Evolutionary conservation across 2,888 invertebrate genomes (phyloP), one percentile per base, ranked within the genome.

Genomic region (Oxyteleia sp.): DNA sequence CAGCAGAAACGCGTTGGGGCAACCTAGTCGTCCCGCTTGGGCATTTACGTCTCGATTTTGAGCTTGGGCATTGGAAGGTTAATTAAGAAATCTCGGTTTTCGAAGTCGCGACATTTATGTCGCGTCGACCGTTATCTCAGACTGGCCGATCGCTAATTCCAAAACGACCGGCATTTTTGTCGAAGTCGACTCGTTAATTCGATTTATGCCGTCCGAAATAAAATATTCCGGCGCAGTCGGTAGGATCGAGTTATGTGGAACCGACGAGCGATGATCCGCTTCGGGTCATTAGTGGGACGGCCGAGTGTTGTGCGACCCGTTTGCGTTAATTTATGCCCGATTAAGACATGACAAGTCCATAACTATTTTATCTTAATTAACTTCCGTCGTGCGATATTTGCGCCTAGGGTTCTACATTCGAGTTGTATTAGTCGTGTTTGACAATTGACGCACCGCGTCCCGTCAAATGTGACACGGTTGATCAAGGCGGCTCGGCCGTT

Each of bases 291-390:
- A 78, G 64, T 47, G 63, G 71, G 47, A 45, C 47, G 63, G 55
- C 57, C 41, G 64, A 51, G 53, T 55, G 26, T 38, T 63, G 61
- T 51, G 35, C 2, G 10, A 2, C n/a, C 8, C 38, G 10, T 3
- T 2, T 8, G 2, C 16, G n/a, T 64, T 79, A 79, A 79, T 79
- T 79, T 71, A 79, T 63, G 57, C 23, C n/a, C 15, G 64, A 49
- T 64, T 41, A 18, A 57, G 43, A 57, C 63, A 57, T 47, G 71
- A 79, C 71, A 64, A 57, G 64, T 71, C 79, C 55, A 71, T 47
- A 63, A 78, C 53, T 47, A 45, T 69, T 63, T 78, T 55, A 78
- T 69, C 78, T 78, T 63, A 78, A 78, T 69, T 29, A 78, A 78
- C 69, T 78, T 69, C 51, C 59, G 41, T 13, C 13, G 61, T 32